Base-by-base conservation (phyloP, 2,797 vertebrate genomes). In the Crenuchus spilurus region DNA sequence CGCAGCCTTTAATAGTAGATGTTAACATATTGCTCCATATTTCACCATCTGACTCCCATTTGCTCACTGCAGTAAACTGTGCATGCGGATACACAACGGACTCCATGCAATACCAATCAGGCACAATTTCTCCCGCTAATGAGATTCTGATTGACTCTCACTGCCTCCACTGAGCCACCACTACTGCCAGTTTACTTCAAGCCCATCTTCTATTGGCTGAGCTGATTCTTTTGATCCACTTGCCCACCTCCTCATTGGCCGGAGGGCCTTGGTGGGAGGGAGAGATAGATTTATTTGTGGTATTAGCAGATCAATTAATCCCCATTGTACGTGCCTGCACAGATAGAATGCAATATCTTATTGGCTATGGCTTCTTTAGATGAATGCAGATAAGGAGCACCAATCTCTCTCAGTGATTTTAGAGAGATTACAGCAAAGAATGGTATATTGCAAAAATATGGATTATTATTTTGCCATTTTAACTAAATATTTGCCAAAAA, bases 301-400 rank as follows among this genome's bases (percentile, higher is more conserved):
- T 93, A 93, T 93, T 93, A 93, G 90, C 84, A 81, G 90, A 92
- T 94, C 92, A 92, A 94, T 94, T 94, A 92, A 94, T 92, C 92
- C 92, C 91, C 82, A 91, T 93, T 93, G 91, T 93, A 90, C 91
- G 90, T 92, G 92, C 92, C 91, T 92, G 89, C 87, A 91, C 89
- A 91, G 91, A 94, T 94, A 91, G 90, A 88, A 87, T 63, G 22
- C 88, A 80, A 88, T 89, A 90, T 92, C 92, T 92, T 88, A 90
- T 92, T 91, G 87, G 90, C 84, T 88, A 90, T 10, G 83, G 89
- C 91, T 92, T 92, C 88, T 89, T 93, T 87, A 91, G 92, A 92
- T 87, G 13, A 66, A 83, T 79, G 74, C 72, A 91, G 92, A 93
- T 92, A 93, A 92, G 88, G 85, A 86, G 86, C 57, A 83, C 80